These are phyloP conservation scores for Dasypus novemcinctus DNA, from an alignment of 2,113 vertebrate species.

Conservation along the genomic window DNA sequence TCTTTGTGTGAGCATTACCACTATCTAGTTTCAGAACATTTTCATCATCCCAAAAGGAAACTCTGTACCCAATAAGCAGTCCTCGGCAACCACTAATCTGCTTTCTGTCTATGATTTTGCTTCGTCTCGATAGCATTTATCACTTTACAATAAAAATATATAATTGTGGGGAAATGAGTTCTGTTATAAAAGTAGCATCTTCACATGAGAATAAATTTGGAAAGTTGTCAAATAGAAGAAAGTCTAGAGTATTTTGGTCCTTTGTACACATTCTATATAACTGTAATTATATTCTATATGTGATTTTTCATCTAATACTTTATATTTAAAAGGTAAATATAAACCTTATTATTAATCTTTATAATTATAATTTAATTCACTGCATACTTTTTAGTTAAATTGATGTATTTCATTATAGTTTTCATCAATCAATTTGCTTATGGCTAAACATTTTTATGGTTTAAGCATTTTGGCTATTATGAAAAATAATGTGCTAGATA, in stretches of 20 bases:
- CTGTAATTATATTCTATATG: not conserved
- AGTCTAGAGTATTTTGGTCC: not conserved
- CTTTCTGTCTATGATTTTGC: no score
- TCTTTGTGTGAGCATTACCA: no score
- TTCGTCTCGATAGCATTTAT: not conserved
- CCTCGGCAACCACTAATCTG: no score
- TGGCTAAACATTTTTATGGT: constrained; percentile 33
- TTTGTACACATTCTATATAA: not conserved
- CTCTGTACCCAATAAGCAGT: no score
- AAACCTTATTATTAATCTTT: not conserved
- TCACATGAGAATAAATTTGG: not conserved
- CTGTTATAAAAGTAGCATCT: not conserved
- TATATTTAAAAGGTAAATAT: not conserved
- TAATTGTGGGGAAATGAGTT: not conserved
- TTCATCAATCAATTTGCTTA: constrained; percentile 31
- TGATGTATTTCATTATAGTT: not conserved
- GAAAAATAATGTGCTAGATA: constrained; percentile 25
- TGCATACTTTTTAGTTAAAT: not conserved
- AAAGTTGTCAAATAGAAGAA: not conserved
- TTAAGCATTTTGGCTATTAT: constrained; percentile 31
- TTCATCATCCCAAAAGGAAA: no score
- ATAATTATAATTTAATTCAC: not conserved
- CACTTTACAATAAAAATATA: not conserved
- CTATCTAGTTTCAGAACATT: no score
- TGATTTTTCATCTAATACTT: not conserved